Evolutionary conservation across 2,113 vertebrate genomes (phyloP).

Genomic region (Pogonocichla stellata): DNA sequence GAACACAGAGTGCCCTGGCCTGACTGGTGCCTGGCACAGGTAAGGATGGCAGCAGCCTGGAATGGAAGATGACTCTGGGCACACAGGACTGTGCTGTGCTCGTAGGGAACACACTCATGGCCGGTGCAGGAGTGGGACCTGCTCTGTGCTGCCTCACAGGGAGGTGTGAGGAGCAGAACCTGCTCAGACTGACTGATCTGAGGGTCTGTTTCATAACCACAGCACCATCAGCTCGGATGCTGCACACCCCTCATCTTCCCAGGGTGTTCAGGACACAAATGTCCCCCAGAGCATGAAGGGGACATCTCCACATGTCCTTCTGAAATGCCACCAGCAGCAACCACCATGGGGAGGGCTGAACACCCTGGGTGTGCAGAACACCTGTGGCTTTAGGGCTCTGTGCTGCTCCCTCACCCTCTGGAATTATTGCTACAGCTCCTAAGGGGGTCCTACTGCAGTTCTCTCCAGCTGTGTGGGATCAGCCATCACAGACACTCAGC

Average conservation of each 20-base stretch:
- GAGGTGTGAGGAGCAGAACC: not conserved
- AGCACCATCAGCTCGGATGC: not conserved
- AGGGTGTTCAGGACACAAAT: not conserved
- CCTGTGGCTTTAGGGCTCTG: not conserved
- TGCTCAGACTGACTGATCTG: not conserved
- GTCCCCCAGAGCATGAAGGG: not conserved
- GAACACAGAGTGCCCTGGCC: not conserved
- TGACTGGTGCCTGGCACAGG: not conserved
- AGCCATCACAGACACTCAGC: not conserved
- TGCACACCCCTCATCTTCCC: not conserved
- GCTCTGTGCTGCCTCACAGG: not conserved
- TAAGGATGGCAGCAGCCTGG: not conserved
- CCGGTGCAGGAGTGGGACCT: not conserved
- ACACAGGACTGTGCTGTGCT: not conserved
- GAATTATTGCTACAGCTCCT: not conserved
- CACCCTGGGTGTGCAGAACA: not conserved
- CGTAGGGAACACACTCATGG: rapidly evolving
- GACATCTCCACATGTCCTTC: not conserved
- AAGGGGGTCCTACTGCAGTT: not conserved
- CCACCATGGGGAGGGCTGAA: not conserved
- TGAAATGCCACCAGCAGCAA: not conserved
- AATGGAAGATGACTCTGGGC: not conserved
- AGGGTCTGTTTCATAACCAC: not conserved
- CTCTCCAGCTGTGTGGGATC: not conserved
- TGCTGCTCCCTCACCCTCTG: not conserved